These are phyloP conservation scores for Harlomillsia oculata DNA, from an alignment of 1,140 invertebrate species.

Conservation along the genomic window DNA sequence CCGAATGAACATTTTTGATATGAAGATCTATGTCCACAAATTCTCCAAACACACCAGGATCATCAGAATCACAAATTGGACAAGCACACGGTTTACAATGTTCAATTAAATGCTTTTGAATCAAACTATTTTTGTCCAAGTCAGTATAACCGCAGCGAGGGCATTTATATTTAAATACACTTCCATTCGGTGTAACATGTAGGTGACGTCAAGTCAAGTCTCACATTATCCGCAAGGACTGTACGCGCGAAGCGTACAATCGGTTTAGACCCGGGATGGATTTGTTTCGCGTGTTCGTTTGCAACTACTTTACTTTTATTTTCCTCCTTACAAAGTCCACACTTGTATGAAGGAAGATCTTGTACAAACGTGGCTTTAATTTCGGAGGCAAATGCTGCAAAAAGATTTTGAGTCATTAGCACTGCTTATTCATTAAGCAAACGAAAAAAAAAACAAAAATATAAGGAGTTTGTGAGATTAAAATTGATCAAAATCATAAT, in stretches of 20 bases:
- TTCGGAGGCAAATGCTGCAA: too few species aligned
- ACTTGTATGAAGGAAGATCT: too few species aligned
- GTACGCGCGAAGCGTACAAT: not conserved
- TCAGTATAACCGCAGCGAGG: slow-evolving; percentile 6
- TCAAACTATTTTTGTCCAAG: not conserved
- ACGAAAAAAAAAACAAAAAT: too few species aligned
- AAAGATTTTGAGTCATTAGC: too few species aligned
- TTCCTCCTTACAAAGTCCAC: too few species aligned
- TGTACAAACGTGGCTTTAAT: too few species aligned
- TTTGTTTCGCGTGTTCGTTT: not conserved
- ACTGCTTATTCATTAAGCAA: too few species aligned
- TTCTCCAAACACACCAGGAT: too few species aligned
- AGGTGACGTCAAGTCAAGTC: not conserved
- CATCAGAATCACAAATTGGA: slow-evolving; percentile 5
- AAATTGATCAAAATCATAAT: too few species aligned
- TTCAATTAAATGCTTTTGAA: slow-evolving; percentile 4
- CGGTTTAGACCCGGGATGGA: not conserved
- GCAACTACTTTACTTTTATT: too few species aligned
- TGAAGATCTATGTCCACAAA: slow-evolving; percentile 11
- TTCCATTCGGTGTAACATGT: not conserved
- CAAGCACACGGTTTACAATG: slow-evolving; percentile 14
- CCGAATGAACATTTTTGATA: slow-evolving; percentile 7
- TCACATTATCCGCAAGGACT: slow-evolving; percentile 1
- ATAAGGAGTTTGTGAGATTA: too few species aligned
- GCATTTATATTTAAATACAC: slow-evolving; percentile 12